These are phyloP conservation scores for Catostylus mosaicus DNA, from an alignment of 30 jellyfish, hydroid and myxozoan species.

Conservation along the genomic window DNA sequence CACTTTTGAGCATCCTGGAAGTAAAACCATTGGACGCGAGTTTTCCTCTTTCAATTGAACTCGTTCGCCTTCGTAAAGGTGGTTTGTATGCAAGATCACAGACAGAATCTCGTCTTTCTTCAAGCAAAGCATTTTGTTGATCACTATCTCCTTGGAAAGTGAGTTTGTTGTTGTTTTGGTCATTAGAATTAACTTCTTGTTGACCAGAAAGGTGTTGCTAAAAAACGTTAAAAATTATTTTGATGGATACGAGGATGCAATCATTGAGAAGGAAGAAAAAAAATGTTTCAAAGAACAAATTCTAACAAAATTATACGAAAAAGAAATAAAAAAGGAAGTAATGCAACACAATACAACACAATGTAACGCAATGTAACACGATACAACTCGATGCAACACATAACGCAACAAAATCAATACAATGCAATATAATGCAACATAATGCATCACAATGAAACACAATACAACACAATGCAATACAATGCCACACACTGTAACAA, in stretches of 20 bases:
- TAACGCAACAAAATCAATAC: not conserved
- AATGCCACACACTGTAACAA: not conserved
- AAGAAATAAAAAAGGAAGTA: no score
- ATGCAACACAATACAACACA: not conserved
- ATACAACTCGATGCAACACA: not conserved
- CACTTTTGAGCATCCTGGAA: not conserved
- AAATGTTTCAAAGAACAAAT: no score
- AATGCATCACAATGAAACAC: not conserved
- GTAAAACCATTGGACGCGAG: not conserved
- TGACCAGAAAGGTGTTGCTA: no score
- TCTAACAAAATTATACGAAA: no score
- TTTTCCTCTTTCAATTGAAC: not conserved
- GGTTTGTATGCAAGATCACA: not conserved
- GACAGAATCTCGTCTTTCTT: not conserved
- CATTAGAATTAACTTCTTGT: no score
- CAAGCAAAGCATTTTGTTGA: not conserved
- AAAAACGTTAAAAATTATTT: no score
- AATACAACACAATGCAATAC: not conserved
- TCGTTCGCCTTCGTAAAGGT: not conserved
- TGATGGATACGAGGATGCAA: no score
- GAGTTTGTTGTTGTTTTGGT: no score
- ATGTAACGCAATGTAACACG: not conserved
- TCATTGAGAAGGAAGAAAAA: no score
- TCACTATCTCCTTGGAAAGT: no score
- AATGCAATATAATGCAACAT: not conserved